Percentiles rank a stretch among this genome's conserved stretches.
Conservation (phyloP, 2,888 invertebrate species). For the Tortrix viridana region DNA sequence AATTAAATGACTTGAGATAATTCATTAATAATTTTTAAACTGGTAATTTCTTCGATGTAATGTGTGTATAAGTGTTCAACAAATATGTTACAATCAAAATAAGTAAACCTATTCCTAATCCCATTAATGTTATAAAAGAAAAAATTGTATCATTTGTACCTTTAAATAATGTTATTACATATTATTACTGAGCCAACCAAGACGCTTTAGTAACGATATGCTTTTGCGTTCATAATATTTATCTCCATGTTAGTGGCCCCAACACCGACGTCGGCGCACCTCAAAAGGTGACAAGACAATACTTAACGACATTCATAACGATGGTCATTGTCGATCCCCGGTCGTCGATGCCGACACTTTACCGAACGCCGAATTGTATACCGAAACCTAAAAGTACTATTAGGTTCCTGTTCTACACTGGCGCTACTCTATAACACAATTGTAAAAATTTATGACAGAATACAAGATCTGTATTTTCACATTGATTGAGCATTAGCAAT, state of each 20-base stretch:
- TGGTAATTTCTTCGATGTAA: too few species aligned
- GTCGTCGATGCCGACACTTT: conserved; percentile 57
- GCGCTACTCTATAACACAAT: conserved; percentile 42
- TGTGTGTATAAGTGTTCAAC: too few species aligned
- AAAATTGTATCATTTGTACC: too few species aligned
- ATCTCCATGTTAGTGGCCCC: conserved; percentile 51
- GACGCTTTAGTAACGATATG: not conserved
- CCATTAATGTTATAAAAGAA: too few species aligned
- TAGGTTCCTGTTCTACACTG: conserved; percentile 20
- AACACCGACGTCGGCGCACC: conserved; percentile 59
- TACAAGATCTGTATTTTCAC: conserved; percentile 30
- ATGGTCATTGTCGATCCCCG: conserved; percentile 68
- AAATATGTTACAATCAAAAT: too few species aligned
- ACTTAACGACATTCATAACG: conserved; percentile 73
- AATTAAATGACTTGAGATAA: too few species aligned
- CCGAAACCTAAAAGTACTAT: conserved; percentile 11
- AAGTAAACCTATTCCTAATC: too few species aligned
- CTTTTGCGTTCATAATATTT: not conserved
- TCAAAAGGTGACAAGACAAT: conserved; percentile 76
- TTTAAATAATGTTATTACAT: too few species aligned
- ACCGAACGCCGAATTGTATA: conserved; percentile 35
- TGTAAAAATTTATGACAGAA: conserved; percentile 25
- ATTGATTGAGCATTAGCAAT: conserved; percentile 6
- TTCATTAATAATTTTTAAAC: too few species aligned
- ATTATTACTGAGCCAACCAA: too few species aligned